Evolutionary conservation across 2,888 invertebrate species (phyloP), one percentile per base, ranked within the genome.

Genomic region (Trichogramma evanescens): DNA sequence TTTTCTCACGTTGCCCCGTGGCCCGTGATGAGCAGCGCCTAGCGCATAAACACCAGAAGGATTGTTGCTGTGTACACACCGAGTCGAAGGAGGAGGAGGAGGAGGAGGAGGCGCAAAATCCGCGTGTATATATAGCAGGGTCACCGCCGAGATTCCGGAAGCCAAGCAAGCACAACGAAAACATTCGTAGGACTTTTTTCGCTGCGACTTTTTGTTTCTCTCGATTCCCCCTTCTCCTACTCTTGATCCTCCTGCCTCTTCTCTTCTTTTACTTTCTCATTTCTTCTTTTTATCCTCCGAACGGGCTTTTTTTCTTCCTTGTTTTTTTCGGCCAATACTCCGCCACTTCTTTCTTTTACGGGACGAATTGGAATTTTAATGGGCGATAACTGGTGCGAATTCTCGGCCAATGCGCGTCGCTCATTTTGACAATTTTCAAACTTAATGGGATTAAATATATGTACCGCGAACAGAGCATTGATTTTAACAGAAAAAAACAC

Each of bases 1-100:
- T 59, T 63, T 63, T 63, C 61, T 63, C 63, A 63, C 61, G 61
- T 56, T 59, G 50, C n/a, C 41, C 40, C 41, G 39, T 8, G 39
- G 7, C 9, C 41, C 51, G 6, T 41, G 38, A 52, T n/a, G 8
- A 9, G 45, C 45, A 9, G 9, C n/a, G 13, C 38, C 5, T n/a
- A 7, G 46, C 55, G 61, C 54, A 58, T 58, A 58, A 52, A 43
- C 54, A 52, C 45, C 8, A n/a, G 26, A 26, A 26, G 26, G 26
- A 26, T 26, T 26, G 26, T 26, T 26, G 26, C 26, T 26, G 26
- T 26, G 26, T 26, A 26, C 26, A 26, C 26, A 26, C 26, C 26
- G 26, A 26, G 26, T 26, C 26, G 26, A 26, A 26, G 57, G 41
- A 51, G 45, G 13, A 40, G 38, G 6, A 1, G 39, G 8, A 40